Evolutionary conservation across 2,888 invertebrate genomes (phyloP).

Genomic region (Busseola fusca): DNA sequence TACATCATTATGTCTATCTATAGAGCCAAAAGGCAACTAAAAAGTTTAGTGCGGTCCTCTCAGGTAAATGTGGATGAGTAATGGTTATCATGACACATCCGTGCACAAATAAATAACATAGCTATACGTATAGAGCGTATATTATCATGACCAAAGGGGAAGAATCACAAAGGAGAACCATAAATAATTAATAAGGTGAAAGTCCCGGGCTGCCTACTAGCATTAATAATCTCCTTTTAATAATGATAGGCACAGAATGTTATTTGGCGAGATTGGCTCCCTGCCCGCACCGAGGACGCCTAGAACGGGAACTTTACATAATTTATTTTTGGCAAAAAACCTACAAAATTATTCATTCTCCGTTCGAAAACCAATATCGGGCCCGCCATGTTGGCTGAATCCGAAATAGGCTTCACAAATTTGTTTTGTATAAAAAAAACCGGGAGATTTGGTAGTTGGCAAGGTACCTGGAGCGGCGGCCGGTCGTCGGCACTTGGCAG

Average conservation of each 20-base stretch:
- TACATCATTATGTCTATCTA: conserved; percentile 38
- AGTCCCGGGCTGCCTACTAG: conserved; percentile 40
- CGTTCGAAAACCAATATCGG: conserved; percentile 66
- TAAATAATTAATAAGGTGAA: conserved; percentile 57
- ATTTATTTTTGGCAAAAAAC: conserved; percentile 65
- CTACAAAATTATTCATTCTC: conserved; percentile 63
- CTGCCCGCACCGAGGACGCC: conserved; percentile 54
- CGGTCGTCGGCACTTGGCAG: conserved; percentile 71
- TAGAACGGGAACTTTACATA: conserved; percentile 58
- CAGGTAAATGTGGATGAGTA: conserved; percentile 50
- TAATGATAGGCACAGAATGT: conserved; percentile 55
- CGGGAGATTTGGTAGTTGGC: conserved; percentile 70
- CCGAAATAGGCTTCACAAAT: conserved; percentile 62
- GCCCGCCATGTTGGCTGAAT: conserved; percentile 62
- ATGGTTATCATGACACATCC: conserved; percentile 51
- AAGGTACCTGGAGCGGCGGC: conserved; percentile 72
- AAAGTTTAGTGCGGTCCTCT: conserved; percentile 34
- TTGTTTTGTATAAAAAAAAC: conserved; percentile 59
- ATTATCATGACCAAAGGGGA: conserved; percentile 47
- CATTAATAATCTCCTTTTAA: conserved; percentile 58
- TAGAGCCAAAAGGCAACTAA: conserved; percentile 34
- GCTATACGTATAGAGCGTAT: conserved; percentile 48
- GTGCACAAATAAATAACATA: conserved; percentile 45
- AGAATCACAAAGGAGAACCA: conserved; percentile 53
- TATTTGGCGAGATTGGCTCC: conserved; percentile 57